Evolutionary conservation across 2,113 vertebrate species (phyloP).

Genomic region (Abramis brama): DNA sequence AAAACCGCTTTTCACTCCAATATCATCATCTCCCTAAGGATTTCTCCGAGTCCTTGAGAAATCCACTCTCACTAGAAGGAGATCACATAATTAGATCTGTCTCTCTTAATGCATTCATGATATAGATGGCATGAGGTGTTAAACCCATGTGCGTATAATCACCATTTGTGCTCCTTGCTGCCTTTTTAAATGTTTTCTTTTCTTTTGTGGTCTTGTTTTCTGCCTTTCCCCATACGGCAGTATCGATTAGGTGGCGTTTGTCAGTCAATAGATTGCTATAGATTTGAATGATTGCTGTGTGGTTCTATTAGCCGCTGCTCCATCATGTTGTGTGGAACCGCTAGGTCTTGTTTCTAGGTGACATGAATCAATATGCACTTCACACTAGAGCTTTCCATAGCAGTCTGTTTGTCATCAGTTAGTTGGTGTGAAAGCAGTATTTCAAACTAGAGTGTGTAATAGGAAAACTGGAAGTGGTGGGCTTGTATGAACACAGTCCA

Average conservation of each 20-base stretch:
- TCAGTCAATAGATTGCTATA: constrained; percentile 77
- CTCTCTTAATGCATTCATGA: constrained; percentile 11
- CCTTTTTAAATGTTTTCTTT: constrained; percentile 73
- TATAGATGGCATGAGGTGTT: not conserved
- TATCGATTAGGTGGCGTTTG: constrained; percentile 72
- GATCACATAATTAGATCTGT: constrained; percentile 26
- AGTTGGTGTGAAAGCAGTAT: not conserved
- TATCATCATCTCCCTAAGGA: not conserved
- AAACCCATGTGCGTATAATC: constrained; percentile 36
- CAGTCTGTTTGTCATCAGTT: constrained; percentile 14
- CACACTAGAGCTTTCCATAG: constrained; percentile 9
- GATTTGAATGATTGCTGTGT: constrained; percentile 62
- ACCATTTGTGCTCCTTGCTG: constrained; percentile 37
- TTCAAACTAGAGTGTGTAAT: not conserved
- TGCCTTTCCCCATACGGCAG: constrained; percentile 60
- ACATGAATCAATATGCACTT: constrained; percentile 23
- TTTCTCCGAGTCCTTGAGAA: constrained; percentile 25
- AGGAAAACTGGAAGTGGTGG: not conserved
- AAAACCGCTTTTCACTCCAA: not conserved
- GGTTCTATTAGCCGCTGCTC: constrained; percentile 25
- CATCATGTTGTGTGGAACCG: not conserved
- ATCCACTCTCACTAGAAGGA: constrained; percentile 25
- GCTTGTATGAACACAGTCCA: not conserved
- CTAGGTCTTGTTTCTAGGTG: constrained; percentile 21
- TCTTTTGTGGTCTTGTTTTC: constrained; percentile 74